phyloP scores from a whole-genome alignment of 2,113 vertebrate genomes.

The Syngnathoides biaculeatus region DNA sequence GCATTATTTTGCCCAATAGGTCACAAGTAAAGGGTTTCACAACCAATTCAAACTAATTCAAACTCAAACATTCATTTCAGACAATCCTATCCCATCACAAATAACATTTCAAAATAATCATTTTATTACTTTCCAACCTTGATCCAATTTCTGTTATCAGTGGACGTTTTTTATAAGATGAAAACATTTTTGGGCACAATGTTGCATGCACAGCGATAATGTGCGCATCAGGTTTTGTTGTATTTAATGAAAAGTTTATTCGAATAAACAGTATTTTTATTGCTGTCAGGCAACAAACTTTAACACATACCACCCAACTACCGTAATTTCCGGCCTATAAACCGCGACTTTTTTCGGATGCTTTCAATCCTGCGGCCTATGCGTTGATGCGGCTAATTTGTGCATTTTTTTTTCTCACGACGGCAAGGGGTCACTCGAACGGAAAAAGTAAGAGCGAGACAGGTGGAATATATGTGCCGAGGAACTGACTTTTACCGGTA shows the following conservation, averaged over 20 bases:
- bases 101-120: background rate
- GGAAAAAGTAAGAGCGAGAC: no score
- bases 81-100: background rate
- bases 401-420: no score
- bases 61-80: background rate
- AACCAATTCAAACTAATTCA: background rate
- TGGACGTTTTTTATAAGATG: background rate
- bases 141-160: background rate
- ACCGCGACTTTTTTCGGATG: no score
- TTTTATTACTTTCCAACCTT: background rate
- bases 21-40: background rate
- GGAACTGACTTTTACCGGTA: no score
- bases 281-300: background rate
- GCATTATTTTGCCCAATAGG: background rate
- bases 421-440: no score
- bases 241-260: background rate
- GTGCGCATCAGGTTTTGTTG: no score
- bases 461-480: no score
- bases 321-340: no score
- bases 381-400: no score
- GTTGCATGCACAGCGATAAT: no score
- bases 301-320: background rate
- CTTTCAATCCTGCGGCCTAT: no score
- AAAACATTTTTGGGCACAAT: no score
- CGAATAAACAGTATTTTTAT: background rate